Conservation (phyloP, 2,888 invertebrate genomes). For the Patella caerulea region DNA sequence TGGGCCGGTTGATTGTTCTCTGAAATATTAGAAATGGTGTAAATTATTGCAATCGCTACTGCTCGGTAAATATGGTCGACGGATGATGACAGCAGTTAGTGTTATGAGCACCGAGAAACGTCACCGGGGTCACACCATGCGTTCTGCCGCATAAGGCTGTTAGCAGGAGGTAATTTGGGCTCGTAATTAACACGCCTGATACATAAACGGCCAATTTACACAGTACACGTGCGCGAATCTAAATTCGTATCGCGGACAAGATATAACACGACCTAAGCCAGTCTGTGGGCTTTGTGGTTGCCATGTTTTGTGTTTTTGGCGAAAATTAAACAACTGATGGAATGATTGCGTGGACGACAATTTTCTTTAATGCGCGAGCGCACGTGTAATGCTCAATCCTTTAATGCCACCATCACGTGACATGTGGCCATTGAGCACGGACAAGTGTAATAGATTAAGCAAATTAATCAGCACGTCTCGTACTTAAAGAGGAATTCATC, state of each 20-base stretch:
- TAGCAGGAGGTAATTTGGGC: neutral
- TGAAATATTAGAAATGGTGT: too few species aligned
- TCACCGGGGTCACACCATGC: too few species aligned
- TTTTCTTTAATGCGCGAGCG: constrained; percentile 22
- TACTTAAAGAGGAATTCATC: too few species aligned
- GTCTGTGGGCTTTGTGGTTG: neutral
- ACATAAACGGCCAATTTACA: constrained; percentile 7
- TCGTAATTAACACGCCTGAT: constrained; percentile 1
- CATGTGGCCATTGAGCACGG: neutral
- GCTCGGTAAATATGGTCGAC: too few species aligned
- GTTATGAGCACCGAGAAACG: too few species aligned
- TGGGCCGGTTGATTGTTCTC: too few species aligned
- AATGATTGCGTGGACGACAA: constrained; percentile 5
- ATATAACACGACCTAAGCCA: neutral
- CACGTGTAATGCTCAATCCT: constrained; percentile 16
- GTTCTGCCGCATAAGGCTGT: neutral
- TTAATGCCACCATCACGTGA: constrained; percentile 17
- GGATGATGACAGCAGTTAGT: too few species aligned
- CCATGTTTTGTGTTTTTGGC: constrained; percentile 1
- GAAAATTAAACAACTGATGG: constrained; percentile 1
- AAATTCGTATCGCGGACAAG: constrained; percentile 3
- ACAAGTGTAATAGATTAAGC: constrained; percentile 1
- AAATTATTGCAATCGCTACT: too few species aligned
- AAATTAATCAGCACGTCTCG: neutral
- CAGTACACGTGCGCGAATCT: neutral